Conservation (phyloP, 2,113 vertebrate species). For the Patagioenas fasciata region DNA sequence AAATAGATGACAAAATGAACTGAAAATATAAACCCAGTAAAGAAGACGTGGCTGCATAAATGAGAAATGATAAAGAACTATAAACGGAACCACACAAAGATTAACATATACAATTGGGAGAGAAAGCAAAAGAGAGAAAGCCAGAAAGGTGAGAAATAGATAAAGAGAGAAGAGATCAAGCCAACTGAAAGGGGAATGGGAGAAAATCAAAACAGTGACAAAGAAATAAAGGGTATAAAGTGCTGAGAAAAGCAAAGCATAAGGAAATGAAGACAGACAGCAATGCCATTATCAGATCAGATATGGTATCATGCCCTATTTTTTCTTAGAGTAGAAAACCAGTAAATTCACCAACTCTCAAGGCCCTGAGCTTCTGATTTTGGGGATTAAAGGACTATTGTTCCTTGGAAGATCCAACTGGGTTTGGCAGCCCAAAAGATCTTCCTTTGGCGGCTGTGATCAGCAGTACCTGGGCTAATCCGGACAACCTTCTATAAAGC, state of each 20-base stretch:
- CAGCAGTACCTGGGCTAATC: background rate
- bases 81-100: background rate
- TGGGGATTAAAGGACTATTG: background rate
- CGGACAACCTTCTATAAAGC: background rate
- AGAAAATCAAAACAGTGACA: background rate
- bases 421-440: background rate
- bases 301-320: rapidly evolving
- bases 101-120: background rate
- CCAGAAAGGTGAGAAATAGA: background rate
- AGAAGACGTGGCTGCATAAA: background rate
- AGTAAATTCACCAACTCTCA: background rate
- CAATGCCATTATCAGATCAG: background rate
- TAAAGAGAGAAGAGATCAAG: background rate
- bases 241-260: background rate
- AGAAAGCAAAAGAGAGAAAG: background rate
- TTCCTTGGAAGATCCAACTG: background rate
- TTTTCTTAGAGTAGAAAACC: background rate
- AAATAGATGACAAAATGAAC: background rate
- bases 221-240: background rate
- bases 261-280: background rate
- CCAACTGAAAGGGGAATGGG: background rate
- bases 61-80: background rate
- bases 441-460: background rate
- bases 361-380: background rate
- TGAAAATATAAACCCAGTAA: background rate